Percentiles rank a stretch among this genome's conserved stretches.
Evolutionary conservation across 2,113 vertebrate genomes (phyloP).

Genomic region (Perognathus longimembris): DNA sequence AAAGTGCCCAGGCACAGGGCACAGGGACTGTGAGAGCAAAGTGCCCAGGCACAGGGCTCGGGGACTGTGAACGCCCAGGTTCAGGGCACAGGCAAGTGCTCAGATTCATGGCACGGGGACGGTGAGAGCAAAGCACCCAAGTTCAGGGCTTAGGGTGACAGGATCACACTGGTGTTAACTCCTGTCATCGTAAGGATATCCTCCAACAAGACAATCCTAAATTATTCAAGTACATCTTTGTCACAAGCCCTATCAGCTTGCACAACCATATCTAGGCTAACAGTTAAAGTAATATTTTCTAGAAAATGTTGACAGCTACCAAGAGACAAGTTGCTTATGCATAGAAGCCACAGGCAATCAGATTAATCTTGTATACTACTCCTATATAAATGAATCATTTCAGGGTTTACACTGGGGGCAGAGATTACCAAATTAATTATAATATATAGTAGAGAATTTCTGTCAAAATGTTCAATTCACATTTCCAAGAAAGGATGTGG

Average conservation of each 20-base stretch:
- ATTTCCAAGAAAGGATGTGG: not conserved
- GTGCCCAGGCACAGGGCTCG: no score
- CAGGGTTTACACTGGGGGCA: no score
- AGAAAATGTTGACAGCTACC: no score
- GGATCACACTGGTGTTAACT: not conserved
- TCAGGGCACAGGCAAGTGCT: no score
- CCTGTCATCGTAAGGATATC: not conserved
- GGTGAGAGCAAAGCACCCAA: not conserved
- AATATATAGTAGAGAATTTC: not conserved
- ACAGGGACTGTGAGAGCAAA: not conserved
- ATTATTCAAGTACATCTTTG: not conserved
- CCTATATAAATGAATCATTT: not conserved
- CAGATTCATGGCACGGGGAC: no score
- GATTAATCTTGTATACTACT: fast-evolving
- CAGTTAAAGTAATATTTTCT: no score
- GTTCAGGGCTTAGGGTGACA: no score
- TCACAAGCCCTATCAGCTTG: not conserved
- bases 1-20: no score
- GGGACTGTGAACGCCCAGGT: no score
- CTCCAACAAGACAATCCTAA: not conserved
- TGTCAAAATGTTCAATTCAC: not conserved
- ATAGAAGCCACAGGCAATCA: not conserved
- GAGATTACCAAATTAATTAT: not conserved
- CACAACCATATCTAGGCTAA: not conserved
- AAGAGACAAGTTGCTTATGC: not conserved